phyloP scores from a whole-genome alignment of 2,797 vertebrate genomes.

The Macrochelys suwanniensis region DNA sequence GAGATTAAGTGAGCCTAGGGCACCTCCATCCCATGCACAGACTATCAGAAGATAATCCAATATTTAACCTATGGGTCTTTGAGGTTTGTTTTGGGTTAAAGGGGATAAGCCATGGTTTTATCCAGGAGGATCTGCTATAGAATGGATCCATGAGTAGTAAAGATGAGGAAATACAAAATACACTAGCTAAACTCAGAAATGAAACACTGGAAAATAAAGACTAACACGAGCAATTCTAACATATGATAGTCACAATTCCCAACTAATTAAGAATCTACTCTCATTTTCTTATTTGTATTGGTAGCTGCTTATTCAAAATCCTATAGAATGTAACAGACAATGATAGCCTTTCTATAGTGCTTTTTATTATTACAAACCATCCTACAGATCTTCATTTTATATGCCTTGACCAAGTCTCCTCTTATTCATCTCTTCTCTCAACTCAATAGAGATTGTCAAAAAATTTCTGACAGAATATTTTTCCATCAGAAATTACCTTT shows the following conservation, averaged over 20 bases:
- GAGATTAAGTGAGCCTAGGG: neutral
- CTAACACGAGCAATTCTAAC: neutral
- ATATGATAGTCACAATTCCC: fast-evolving
- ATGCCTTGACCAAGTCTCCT: neutral
- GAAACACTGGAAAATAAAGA: neutral
- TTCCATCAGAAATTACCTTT: neutral
- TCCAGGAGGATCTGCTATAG: neutral
- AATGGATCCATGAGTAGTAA: neutral
- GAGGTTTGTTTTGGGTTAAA: slow-evolving; percentile 6
- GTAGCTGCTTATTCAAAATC: neutral
- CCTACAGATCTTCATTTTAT: neutral
- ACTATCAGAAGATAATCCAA: neutral
- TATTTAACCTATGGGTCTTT: neutral
- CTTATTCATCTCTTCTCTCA: neutral
- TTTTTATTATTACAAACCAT: neutral
- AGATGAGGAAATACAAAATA: neutral
- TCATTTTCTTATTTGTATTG: neutral
- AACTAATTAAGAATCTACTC: neutral
- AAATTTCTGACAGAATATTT: neutral
- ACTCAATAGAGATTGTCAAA: neutral
- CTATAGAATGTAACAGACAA: neutral
- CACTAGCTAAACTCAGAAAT: neutral
- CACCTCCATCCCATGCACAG: neutral
- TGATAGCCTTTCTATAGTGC: fast-evolving
- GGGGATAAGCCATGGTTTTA: neutral